These are phyloP conservation scores for Silurus lanzhouensis DNA, from an alignment of 2,797 vertebrate species.

Conservation along the genomic window DNA sequence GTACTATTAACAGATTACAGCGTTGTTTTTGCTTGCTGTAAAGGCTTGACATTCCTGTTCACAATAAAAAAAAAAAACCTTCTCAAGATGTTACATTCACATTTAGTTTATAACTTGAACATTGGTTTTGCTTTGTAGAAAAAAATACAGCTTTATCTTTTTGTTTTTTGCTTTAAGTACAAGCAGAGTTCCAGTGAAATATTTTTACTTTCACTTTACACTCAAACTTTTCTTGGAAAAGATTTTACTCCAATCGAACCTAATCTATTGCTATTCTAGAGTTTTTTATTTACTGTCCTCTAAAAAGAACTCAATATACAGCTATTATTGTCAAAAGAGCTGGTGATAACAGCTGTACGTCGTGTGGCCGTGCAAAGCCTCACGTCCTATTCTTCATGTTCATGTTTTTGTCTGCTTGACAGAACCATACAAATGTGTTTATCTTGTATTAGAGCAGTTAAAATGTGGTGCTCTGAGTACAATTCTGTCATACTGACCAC, in stretches of 20 bases:
- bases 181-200: background rate
- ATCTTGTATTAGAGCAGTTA: no score
- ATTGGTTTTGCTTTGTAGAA: background rate
- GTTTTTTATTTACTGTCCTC: background rate
- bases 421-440: no score
- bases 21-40: constrained; percentile 3
- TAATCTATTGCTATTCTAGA: background rate
- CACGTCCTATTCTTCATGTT: no score
- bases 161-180: no score
- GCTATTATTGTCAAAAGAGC: no score
- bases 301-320: no score
- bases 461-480: no score
- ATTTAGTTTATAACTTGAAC: background rate
- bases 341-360: no score
- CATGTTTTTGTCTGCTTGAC: no score
- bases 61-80: background rate
- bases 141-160: background rate
- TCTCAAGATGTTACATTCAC: background rate
- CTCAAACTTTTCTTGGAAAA: background rate
- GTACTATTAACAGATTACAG: background rate
- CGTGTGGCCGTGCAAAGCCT: no score
- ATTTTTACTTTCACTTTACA: background rate
- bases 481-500: no score
- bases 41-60: background rate
- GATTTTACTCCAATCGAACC: no score